Evolutionary conservation across 2,888 invertebrate genomes (phyloP), one percentile per base, ranked within the genome.

Genomic region (Apodemia duryi): DNA sequence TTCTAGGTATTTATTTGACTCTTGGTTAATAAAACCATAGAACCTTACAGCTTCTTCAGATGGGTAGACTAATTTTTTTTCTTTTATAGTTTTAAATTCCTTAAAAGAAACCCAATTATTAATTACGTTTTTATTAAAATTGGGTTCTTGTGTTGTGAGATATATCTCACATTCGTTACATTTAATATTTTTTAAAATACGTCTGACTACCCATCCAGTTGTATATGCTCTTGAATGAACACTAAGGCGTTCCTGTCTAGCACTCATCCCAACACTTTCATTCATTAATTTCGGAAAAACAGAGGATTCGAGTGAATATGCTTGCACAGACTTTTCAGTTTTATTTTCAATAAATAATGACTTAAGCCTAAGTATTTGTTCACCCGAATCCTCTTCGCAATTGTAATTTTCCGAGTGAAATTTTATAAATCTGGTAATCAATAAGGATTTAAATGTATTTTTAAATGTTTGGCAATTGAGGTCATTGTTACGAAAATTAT

Each of bases 401-500:
- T 73, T 73, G 57, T 28, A 72, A 4, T 13, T 61, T 5, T 67
- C 29, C 0, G 63, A 65, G 11, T 74, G 72, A 63, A 71, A 73
- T 60, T 70, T 71, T 6, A 73, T 70, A 52, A 74, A 67, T 60
- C 71, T 65, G 10, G 72, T 74, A 1, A 74, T 73, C n/a, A 74
- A 52, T 4, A 75, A 63, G 5, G 75, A 72, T 61, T 66, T 72
- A 67, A 75, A 75, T 0, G 71, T 74, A 38, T 32, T 63, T 63
- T 63, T 70, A 46, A 75, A 75, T 6, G 67, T 67, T 64, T 75
- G 71, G 62, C 70, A 71, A 63, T 66, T 63, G 3, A 73, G 74
- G 28, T 74, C 66, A 60, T 71, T 76, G 65, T 71, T 74, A 61
- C 74, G 68, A 61, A 70, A 75, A 68, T 73, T 74, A 66, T 73